Conservation (phyloP, 2,888 invertebrate genomes). For the Frankliniella fusca region DNA sequence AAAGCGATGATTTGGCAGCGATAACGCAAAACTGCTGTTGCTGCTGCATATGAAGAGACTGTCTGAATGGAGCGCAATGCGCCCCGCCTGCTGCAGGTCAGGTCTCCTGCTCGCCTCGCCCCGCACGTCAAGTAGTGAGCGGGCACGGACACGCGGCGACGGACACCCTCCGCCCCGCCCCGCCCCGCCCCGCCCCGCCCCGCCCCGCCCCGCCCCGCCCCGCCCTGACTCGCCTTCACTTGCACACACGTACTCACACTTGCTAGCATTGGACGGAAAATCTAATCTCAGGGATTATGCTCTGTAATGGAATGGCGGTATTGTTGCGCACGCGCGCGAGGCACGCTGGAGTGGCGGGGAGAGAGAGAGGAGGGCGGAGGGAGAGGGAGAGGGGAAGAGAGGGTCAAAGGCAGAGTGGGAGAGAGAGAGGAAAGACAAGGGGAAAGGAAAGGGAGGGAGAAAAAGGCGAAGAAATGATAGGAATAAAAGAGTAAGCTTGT, state of each 20-base stretch:
- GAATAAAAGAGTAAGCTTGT: too few relatives aligned
- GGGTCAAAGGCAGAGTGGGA: neutral
- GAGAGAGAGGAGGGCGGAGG: neutral
- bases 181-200: too few relatives aligned
- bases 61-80: too few relatives aligned
- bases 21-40: too few relatives aligned
- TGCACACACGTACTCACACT: neutral
- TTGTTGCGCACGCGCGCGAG: neutral
- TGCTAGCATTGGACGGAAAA: neutral
- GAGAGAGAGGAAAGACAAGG: neutral
- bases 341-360: neutral
- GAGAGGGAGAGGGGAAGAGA: neutral
- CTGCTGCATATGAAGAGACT: too few relatives aligned
- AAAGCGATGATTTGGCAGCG: too few relatives aligned
- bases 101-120: neutral
- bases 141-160: neutral
- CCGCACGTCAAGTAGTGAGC: neutral
- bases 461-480: too few relatives aligned
- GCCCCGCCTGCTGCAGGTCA: too few relatives aligned
- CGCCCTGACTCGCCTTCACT: neutral
- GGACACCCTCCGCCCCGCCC: neutral
- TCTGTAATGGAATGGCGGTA: neutral
- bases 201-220: neutral
- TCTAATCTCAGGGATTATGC: conserved; percentile 16
- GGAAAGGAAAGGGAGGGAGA: too few relatives aligned